Evolutionary conservation across 2,797 vertebrate genomes (phyloP).

Genomic region (Gymnocypris eckloni): DNA sequence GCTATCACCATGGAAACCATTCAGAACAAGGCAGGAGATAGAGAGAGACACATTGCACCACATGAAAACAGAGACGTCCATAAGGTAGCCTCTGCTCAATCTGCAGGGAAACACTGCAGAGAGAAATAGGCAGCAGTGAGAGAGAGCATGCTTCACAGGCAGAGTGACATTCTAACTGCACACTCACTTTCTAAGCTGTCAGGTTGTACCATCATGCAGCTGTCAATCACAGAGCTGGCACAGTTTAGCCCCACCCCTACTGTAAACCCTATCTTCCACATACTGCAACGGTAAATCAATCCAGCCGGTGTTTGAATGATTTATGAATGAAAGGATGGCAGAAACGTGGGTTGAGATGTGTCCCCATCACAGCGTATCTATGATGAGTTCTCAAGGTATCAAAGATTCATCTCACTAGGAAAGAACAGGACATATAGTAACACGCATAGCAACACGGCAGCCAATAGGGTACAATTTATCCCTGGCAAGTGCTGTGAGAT

Average conservation of each 20-base stretch:
- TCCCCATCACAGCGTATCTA: background rate
- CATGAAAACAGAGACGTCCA: conserved; percentile 72
- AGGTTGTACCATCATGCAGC: conserved; percentile 57
- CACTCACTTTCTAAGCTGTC: conserved; percentile 61
- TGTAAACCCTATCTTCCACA: conserved; percentile 1
- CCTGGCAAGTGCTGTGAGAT: conserved; percentile 57
- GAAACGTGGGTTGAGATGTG: background rate
- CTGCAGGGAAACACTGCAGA: conserved; percentile 46
- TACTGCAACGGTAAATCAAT: conserved; percentile 60
- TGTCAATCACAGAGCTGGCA: conserved; percentile 50
- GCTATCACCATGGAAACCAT: conserved; percentile 83
- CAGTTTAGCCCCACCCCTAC: conserved; percentile 24
- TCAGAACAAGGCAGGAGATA: conserved; percentile 72
- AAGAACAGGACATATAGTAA: conserved; percentile 53
- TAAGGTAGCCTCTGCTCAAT: conserved; percentile 67
- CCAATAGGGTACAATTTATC: conserved; percentile 74
- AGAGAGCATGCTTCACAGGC: background rate
- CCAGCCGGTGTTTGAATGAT: conserved; percentile 44
- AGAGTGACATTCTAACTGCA: conserved; percentile 64
- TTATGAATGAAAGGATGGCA: conserved; percentile 33
- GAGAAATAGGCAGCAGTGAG: background rate
- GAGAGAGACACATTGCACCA: conserved; percentile 43
- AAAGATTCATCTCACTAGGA: conserved; percentile 32
- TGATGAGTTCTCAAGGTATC: conserved; percentile 14
- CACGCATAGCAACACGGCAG: conserved; percentile 77